Evolutionary conservation across 2,888 invertebrate genomes (phyloP).

Genomic region (Dolichomitus sp.): DNA sequence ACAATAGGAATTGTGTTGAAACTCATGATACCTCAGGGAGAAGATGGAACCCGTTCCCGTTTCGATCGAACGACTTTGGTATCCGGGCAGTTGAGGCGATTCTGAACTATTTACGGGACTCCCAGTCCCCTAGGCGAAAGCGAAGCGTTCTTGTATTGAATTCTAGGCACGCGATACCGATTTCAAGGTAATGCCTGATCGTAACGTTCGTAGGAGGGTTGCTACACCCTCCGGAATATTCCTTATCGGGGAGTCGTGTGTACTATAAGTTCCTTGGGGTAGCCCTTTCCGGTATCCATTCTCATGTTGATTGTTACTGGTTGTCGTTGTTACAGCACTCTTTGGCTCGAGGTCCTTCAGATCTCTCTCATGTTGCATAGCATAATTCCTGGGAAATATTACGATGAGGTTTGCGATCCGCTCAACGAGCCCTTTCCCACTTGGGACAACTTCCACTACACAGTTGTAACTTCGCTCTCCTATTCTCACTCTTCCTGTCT

Average conservation of each 20-base stretch:
- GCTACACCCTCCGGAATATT: slow-evolving; percentile 56
- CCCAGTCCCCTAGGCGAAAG: slow-evolving; percentile 51
- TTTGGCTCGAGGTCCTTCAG: slow-evolving; percentile 16
- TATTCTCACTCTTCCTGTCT: slow-evolving; percentile 22
- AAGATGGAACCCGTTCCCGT: background rate
- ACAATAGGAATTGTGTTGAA: slow-evolving; percentile 14
- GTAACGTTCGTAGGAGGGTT: slow-evolving; percentile 52
- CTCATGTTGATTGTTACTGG: background rate
- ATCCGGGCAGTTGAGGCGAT: slow-evolving; percentile 19
- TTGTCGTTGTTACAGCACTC: slow-evolving; percentile 10
- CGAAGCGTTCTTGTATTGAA: slow-evolving; percentile 64
- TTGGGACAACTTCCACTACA: slow-evolving; percentile 24
- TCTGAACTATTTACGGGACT: slow-evolving; percentile 61
- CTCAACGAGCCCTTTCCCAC: slow-evolving; percentile 22
- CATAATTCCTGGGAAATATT: slow-evolving; percentile 66
- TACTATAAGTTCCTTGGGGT: slow-evolving; percentile 11
- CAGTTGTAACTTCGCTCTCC: slow-evolving; percentile 8
- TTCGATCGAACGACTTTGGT: slow-evolving; percentile 28
- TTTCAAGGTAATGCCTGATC: slow-evolving; percentile 62
- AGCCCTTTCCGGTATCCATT: background rate
- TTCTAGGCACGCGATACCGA: slow-evolving; percentile 72
- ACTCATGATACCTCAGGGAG: slow-evolving; percentile 11
- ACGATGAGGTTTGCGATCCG: slow-evolving; percentile 52
- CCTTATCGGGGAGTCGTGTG: slow-evolving; percentile 61
- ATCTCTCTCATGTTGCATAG: slow-evolving; percentile 58